These are phyloP conservation scores for Sparidentex hasta DNA, from an alignment of 2,797 vertebrate species.

Conservation along the genomic window DNA sequence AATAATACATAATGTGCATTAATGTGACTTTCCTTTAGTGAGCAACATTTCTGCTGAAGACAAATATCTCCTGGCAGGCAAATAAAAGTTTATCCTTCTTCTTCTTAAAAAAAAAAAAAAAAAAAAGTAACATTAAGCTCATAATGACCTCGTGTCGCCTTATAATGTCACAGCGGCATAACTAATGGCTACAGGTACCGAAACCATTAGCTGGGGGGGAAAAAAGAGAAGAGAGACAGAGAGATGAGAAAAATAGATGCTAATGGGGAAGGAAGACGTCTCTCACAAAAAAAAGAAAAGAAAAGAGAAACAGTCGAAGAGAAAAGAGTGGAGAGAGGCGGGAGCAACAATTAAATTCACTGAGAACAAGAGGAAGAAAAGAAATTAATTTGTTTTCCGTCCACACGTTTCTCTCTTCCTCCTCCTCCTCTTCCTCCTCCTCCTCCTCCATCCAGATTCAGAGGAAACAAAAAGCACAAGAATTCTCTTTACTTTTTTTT, in stretches of 20 bases:
- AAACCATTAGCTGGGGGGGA: neutral
- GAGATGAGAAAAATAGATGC: constrained; percentile 11
- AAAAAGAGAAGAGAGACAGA: neutral
- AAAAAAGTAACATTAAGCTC: constrained; percentile 1
- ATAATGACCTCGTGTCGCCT: neutral
- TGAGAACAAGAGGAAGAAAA: constrained; percentile 42
- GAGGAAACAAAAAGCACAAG: constrained; percentile 57
- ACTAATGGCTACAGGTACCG: neutral
- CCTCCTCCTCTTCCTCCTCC: neutral
- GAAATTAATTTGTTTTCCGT: constrained; percentile 59
- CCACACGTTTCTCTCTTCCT: constrained; percentile 16
- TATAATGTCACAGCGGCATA: neutral
- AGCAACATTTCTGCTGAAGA: neutral
- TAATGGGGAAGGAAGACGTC: constrained; percentile 14
- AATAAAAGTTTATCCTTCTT: constrained; percentile 3
- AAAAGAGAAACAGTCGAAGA: constrained; percentile 7
- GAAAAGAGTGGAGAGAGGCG: constrained; percentile 8
- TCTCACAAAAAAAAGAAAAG: constrained; percentile 21
- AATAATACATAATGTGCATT: neutral
- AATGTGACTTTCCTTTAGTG: neutral
- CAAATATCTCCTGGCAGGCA: neutral
- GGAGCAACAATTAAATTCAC: constrained; percentile 54
- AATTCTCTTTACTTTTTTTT: constrained; percentile 44
- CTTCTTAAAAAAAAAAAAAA: neutral
- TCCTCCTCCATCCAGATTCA: constrained; percentile 21